Conservation (phyloP, 2,888 invertebrate species). For the Pharmacophagus antenor region DNA sequence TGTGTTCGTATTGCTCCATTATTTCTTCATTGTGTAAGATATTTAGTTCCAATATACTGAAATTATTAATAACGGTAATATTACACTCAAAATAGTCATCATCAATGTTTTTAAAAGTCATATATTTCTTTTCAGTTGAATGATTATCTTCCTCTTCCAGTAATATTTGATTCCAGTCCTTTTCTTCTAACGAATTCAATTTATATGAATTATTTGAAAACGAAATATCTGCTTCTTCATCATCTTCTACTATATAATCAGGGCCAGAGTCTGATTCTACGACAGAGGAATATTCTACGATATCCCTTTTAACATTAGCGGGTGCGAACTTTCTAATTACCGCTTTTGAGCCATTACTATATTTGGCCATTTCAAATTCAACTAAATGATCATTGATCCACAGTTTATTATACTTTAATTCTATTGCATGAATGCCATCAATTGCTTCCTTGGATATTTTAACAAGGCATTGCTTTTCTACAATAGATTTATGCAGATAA, state of each 20-base stretch:
- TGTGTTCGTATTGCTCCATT: constrained; percentile 60
- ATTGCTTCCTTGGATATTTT: constrained; percentile 60
- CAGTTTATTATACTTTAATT: constrained; percentile 60
- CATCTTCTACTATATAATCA: constrained; percentile 58
- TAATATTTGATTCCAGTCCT: constrained; percentile 59
- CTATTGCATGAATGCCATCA: constrained; percentile 55
- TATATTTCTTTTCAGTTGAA: constrained; percentile 38
- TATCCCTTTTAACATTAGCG: constrained; percentile 19
- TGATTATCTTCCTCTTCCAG: constrained; percentile 47
- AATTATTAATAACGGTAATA: constrained; percentile 55
- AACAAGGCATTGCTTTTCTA: constrained; percentile 80
- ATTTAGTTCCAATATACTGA: constrained; percentile 53
- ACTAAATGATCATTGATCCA: constrained; percentile 74
- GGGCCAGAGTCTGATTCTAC: constrained; percentile 53
- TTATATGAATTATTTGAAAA: constrained; percentile 46
- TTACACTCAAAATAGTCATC: constrained; percentile 55
- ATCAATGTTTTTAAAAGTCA: constrained; percentile 45
- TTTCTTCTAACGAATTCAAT: constrained; percentile 42
- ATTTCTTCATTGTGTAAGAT: constrained; percentile 64
- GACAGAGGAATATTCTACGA: constrained; percentile 31
- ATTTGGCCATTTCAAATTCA: constrained; percentile 65
- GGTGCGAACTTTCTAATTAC: constrained; percentile 50
- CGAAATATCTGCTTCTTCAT: constrained; percentile 37
- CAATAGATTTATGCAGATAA: constrained; percentile 80
- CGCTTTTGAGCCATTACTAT: constrained; percentile 58